Evolutionary conservation across 2,113 vertebrate genomes (phyloP).

Genomic region (Rousettus leschenaultii): DNA sequence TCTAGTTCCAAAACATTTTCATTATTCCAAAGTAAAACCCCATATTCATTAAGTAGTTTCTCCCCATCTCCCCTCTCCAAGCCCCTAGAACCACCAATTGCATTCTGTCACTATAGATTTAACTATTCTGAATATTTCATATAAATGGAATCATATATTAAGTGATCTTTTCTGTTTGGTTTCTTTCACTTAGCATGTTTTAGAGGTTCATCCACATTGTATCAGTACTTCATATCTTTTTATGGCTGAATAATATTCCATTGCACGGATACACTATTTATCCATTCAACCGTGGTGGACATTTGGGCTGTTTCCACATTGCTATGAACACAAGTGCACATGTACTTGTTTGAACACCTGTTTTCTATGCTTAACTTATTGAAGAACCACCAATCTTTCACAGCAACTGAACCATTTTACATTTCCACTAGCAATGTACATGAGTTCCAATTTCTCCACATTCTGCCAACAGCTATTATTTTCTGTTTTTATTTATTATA

Average conservation of each 20-base stretch:
- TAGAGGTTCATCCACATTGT: not conserved
- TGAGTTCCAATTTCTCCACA: not conserved
- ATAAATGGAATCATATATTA: not conserved
- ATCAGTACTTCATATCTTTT: not conserved
- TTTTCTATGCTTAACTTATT: constrained; percentile 4
- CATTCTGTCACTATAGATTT: not conserved
- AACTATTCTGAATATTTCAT: constrained; percentile 3
- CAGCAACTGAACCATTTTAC: not conserved
- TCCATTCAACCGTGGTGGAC: not conserved
- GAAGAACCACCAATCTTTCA: not conserved
- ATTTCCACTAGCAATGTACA: not conserved
- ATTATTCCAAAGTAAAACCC: constrained; percentile 24
- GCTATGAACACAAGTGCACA: not conserved
- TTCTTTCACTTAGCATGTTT: constrained; percentile 17
- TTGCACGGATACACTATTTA: not conserved
- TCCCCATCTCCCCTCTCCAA: not conserved
- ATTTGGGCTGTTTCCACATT: not conserved
- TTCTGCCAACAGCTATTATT: not conserved
- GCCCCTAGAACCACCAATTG: not conserved
- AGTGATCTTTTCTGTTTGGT: not conserved
- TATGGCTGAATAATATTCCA: not conserved
- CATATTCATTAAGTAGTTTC: not conserved
- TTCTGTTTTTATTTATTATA: constrained; percentile 40
- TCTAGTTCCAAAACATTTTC: constrained; percentile 23
- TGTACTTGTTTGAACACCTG: not conserved